Base-by-base conservation (phyloP, 2,888 invertebrate genomes). In the Biston betularia region DNA sequence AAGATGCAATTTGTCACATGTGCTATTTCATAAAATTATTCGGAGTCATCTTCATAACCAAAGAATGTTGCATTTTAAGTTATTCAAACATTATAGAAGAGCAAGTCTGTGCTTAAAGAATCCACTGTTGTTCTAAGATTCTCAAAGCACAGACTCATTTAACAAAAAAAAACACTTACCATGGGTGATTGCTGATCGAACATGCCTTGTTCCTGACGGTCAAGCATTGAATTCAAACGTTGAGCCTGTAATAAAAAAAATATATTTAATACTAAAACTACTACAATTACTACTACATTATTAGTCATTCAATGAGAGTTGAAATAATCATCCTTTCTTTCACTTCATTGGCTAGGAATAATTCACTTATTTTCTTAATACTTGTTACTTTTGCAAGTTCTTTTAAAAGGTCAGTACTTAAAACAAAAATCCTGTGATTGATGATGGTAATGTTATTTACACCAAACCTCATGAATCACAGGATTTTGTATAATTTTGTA, bases 151-250 rank as follows among this genome's bases (percentile, higher is more conserved):
- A 70, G 69, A 53, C 68, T 72, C 61, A 64, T 60, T 49, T 69
- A 77, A 66, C 42, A 65, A 61, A 65, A 59, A 56, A 58, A 35
- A 56, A 71, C 71, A 92, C 93, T 92, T 78, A 93, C 93, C 93
- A 93, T 89, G 68, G 92, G 93, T 79, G 90, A 86, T 79, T 91
- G 91, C 71, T 91, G 89, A 70, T 93, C 94, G 71, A 92, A 92
- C 88, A 94, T 94, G 81, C 94, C 94, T 79, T 95, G 95, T 79
- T 97, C 96, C 84, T 96, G 96, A 76, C 96, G 96, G 78, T 97
- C 96, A 67, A 97, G 87, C 90, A 97, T 91, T 0, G 95, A 94
- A 79, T 95, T 95, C 48, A 95, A 81, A 67, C 95, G 94, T 78
- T 95, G 95, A 0, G 95, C 95, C 94, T 94, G 83, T n/a, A 78